Conservation (phyloP, 2,113 vertebrate genomes). For the Colius striatus region DNA sequence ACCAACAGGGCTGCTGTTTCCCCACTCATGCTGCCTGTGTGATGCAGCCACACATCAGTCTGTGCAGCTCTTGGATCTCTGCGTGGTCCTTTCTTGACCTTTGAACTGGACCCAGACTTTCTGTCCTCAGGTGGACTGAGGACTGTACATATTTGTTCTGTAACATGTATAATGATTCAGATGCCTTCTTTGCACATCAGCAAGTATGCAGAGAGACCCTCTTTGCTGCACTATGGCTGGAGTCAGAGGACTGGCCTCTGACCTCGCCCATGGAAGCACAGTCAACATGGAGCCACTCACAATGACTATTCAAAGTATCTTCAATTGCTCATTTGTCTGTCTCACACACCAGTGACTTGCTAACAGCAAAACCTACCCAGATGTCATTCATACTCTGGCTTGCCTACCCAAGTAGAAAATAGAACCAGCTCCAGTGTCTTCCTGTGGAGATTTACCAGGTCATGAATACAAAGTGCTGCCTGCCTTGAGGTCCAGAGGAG, state of each 20-base stretch:
- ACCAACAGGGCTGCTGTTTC: neutral
- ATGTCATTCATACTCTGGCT: constrained; percentile 5
- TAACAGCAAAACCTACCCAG: neutral
- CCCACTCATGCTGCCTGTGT: accelerated
- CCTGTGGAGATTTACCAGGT: neutral
- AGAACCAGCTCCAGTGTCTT: neutral
- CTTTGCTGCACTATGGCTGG: neutral
- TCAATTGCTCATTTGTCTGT: constrained; percentile 7
- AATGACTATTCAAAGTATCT: neutral
- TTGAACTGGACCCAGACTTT: neutral
- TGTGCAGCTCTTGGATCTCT: neutral
- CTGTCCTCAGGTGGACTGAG: neutral
- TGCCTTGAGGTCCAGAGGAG: neutral
- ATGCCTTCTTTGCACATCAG: neutral
- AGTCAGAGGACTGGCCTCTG: neutral
- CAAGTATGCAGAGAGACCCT: neutral
- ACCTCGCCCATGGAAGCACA: accelerated
- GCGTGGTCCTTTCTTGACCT: neutral
- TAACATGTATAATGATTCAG: neutral
- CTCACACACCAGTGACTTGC: constrained; percentile 30
- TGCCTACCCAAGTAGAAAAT: constrained; percentile 41
- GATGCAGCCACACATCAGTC: neutral
- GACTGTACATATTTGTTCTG: neutral
- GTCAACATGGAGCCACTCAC: neutral
- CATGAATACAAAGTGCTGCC: constrained; percentile 29